phyloP scores from a whole-genome alignment of 2,888 invertebrate species.

The Candidula unifasciata region DNA sequence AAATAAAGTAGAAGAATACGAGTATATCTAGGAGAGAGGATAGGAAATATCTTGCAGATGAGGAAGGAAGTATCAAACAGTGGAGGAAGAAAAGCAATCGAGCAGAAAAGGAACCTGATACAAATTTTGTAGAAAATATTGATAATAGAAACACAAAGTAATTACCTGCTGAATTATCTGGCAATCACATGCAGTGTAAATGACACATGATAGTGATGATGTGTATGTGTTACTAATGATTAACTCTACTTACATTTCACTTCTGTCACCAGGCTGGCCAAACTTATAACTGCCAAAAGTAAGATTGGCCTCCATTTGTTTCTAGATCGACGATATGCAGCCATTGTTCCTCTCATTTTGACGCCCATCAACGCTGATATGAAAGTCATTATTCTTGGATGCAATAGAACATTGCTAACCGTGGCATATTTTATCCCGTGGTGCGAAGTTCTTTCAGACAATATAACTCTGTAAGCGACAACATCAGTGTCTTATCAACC shows the following conservation, averaged over 20 bases:
- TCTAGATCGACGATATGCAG: background rate
- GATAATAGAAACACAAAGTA: constrained; percentile 17
- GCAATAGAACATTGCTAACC: too few species aligned
- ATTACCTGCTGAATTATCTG: too few species aligned
- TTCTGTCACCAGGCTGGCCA: background rate
- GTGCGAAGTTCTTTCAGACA: background rate
- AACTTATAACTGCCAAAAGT: background rate
- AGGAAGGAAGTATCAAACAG: too few species aligned
- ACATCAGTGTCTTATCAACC: too few species aligned
- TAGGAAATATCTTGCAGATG: too few species aligned
- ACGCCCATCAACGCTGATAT: background rate
- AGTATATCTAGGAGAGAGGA: too few species aligned
- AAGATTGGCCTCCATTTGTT: background rate
- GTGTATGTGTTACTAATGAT: too few species aligned
- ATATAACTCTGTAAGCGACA: background rate
- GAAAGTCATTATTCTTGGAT: background rate
- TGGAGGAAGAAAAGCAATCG: too few species aligned
- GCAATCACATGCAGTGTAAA: background rate
- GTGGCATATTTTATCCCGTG: background rate
- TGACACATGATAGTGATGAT: too few species aligned
- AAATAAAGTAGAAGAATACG: too few species aligned
- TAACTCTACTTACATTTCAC: background rate
- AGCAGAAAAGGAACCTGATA: too few species aligned
- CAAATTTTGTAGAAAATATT: too few species aligned
- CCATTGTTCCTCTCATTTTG: background rate